Evolutionary conservation across 2,888 invertebrate species (phyloP).

Genomic region (Mycalesis mineus): DNA sequence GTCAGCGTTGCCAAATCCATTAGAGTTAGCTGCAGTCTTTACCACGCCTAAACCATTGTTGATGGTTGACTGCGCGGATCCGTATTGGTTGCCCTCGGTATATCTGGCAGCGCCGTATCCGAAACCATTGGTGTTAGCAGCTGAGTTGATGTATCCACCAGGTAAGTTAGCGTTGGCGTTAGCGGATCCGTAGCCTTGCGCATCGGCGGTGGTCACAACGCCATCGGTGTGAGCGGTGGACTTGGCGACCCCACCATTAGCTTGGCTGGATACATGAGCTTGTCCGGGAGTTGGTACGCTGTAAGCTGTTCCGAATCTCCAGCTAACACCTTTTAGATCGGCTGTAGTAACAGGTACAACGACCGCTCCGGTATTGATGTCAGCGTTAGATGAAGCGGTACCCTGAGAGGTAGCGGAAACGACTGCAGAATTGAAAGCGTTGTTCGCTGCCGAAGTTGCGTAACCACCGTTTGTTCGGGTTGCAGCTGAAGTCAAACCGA

Average conservation of each 20-base stretch:
- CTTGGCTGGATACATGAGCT: constrained; percentile 36
- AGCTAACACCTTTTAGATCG: constrained; percentile 48
- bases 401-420: constrained; percentile 48
- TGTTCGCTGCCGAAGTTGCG: constrained; percentile 42
- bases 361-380: constrained; percentile 46
- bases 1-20: constrained; percentile 25
- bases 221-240: constrained; percentile 39
- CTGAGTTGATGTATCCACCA: constrained; percentile 42
- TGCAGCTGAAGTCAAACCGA: constrained; percentile 37
- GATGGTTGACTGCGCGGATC: constrained; percentile 29
- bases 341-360: constrained; percentile 43
- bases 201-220: constrained; percentile 41
- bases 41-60: constrained; percentile 28
- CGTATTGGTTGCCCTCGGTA: constrained; percentile 35
- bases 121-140: constrained; percentile 37
- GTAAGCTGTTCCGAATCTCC: constrained; percentile 64
- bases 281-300: constrained; percentile 42
- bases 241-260: constrained; percentile 34
- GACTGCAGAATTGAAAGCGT: constrained; percentile 37
- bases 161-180: constrained; percentile 47
- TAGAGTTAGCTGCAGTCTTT: constrained; percentile 31
- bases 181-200: constrained; percentile 42
- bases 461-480: constrained; percentile 42
- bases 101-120: constrained; percentile 37
- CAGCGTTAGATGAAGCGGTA: constrained; percentile 48